phyloP scores from a whole-genome alignment of 1,140 invertebrate genomes.

The Eciton burchellii region DNA sequence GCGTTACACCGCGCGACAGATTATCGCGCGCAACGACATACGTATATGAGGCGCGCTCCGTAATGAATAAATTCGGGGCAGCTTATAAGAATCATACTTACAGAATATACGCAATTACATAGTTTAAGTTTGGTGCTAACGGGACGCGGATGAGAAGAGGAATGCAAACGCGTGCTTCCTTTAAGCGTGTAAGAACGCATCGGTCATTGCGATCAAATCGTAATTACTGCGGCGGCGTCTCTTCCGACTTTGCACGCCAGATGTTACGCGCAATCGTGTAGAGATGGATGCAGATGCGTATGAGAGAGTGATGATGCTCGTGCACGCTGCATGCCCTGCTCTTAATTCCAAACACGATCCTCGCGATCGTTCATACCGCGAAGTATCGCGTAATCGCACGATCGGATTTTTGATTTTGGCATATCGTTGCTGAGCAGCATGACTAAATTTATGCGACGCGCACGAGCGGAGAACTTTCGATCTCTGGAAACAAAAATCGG shows the following conservation, averaged over 20 bases:
- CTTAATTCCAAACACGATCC: neutral
- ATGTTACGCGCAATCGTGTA: conserved; percentile 66
- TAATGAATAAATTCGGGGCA: conserved; percentile 35
- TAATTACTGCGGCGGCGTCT: conserved; percentile 43
- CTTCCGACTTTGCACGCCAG: conserved; percentile 62
- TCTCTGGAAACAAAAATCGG: conserved; percentile 38
- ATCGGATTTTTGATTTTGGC: neutral
- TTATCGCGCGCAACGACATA: neutral
- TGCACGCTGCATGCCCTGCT: conserved; percentile 33
- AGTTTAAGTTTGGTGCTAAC: conserved; percentile 72
- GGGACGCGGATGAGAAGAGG: conserved; percentile 26
- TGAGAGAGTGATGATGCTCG: conserved; percentile 17
- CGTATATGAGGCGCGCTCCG: neutral
- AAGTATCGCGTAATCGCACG: conserved; percentile 6
- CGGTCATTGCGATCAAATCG: conserved; percentile 35
- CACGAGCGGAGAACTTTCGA: conserved; percentile 54
- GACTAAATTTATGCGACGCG: neutral
- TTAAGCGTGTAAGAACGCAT: conserved; percentile 54
- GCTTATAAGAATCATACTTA: conserved; percentile 10
- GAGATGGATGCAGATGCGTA: conserved; percentile 39
- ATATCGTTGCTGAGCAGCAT: neutral
- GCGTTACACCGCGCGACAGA: conserved; percentile 28
- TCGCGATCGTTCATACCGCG: neutral
- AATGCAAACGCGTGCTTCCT: conserved; percentile 46
- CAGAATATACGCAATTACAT: conserved; percentile 20